Evolutionary conservation across 1,140 invertebrate species (phyloP), one percentile per base, ranked within the genome.

Genomic region (Eupeodes corollae): DNA sequence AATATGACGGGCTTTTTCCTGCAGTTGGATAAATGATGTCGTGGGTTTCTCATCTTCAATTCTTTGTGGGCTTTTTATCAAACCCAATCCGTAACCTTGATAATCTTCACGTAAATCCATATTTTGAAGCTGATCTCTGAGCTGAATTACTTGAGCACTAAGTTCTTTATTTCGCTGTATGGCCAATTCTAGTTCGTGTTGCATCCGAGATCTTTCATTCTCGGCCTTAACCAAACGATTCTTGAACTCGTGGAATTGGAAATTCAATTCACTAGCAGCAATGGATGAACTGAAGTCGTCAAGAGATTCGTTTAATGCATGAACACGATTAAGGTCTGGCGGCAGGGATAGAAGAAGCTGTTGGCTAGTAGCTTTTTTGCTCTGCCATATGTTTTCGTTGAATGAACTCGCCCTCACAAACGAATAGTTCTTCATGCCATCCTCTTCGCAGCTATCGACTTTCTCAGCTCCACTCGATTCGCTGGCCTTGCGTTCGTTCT

Each of bases 111-210:
- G 12, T 50, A 61, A 63, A 33, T 56, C 61, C n/a, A 67, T 19
- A 44, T 68, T 59, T 5, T 63, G 60, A 5, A 67, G n/a, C 58
- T 79, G 78, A 45, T 74, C 62, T 55, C 78, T 75, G 3, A 79
- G 70, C 0, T 70, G 61, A 33, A 73, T 66, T 39, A 79, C 52
- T 43, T 79, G 75, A 3, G 61, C 56, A 3, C 74, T 73, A 3
- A 79, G 59, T 8, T 76, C 62, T 0, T 70, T 67, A 59, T 78
- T 74, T 10, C 73, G 72, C 52, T 73, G 70, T 6, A 76, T 54
- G 14, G 77, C 71, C 47, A 77, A 67, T 15, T 71, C 68, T 41
- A 79, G 59, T 42, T 77, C 72, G 47, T 73, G 72, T 50, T 78
- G 74, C 52, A 84, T 62, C 8, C 73, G 72, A 55, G 72, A 59